Evolutionary conservation across 2,113 vertebrate genomes (phyloP), one percentile per base, ranked within the genome.

Genomic region (Raja brachyura): DNA sequence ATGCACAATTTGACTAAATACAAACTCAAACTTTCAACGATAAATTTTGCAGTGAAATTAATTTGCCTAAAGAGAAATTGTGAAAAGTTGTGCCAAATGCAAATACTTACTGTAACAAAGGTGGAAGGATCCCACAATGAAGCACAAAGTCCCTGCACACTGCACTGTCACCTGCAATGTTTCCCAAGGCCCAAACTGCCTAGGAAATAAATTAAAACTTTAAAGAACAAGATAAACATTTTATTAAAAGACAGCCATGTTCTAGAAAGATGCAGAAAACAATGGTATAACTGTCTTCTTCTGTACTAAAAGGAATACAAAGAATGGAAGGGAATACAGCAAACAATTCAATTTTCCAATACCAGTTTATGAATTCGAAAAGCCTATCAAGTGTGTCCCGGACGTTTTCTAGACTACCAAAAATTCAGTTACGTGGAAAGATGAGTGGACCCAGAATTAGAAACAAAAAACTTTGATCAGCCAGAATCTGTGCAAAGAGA

Each of bases 131-230:
- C 95, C 97, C 96, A 95, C 98, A 99, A 96, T 98, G 98, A 86
- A 99, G 96, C 94, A 99, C 98, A 77, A 97, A 99, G 95, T 99
- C 98, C 95, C 99, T 97, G 96, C 98, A 99, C 93, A 98, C 97
- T 31, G 98, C 98, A 93, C 99, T 99, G 95, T 99, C 99, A 90
- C 98, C 99, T 93, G 98, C 99, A 94, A 99, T 99, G 95, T 99
- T 99, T 93, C 99, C 99, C 94, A 99, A 94, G 2, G 99, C 99
- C 99, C 99, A 99, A 93, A 99, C 99, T 94, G 99, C 99, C 99
- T 99, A 95, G 59, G 96, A 96, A 94, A 95, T 93, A 94, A 63
- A 94, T 88, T 7, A 28, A 63, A 88, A 63, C 28, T 88, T 61
- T 63, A 88, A 63, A 88, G 28, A 11, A 88, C 10, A 63, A 77